Conservation (phyloP, 2,113 vertebrate genomes). For the Podilymbus podiceps region DNA sequence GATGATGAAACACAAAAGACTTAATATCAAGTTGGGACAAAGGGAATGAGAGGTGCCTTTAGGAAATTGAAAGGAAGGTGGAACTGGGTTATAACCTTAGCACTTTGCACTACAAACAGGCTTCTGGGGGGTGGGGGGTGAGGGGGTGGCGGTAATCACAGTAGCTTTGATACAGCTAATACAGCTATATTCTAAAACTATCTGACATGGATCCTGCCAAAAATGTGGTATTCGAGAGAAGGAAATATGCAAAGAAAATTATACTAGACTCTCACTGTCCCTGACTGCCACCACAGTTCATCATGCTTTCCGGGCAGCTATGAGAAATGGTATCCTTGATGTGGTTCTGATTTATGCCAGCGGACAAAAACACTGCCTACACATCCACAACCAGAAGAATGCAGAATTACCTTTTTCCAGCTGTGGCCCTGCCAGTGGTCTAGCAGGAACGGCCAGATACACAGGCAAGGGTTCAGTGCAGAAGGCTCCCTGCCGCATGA, state of each 20-base stretch:
- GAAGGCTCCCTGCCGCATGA: neutral
- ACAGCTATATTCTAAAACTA: neutral
- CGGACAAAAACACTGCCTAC: neutral
- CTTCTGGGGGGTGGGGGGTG: neutral
- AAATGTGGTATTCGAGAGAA: neutral
- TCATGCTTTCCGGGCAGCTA: neutral
- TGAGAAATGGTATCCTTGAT: neutral
- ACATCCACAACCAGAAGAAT: neutral
- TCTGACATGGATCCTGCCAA: neutral
- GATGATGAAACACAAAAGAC: neutral
- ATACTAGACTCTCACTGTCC: neutral
- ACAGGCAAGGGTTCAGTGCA: neutral
- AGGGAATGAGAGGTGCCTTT: neutral
- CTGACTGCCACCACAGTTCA: neutral
- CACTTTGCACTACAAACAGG: neutral
- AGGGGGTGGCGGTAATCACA: neutral
- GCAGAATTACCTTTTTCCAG: neutral
- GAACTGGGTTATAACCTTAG: neutral
- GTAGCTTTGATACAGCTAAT: neutral
- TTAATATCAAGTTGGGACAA: neutral
- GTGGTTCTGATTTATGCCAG: neutral
- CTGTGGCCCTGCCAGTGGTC: accelerated
- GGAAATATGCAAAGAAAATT: neutral
- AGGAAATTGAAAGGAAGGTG: neutral
- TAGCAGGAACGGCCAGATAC: neutral